Base-by-base conservation (phyloP, 2,888 invertebrate species). In the Cephus pulcher region DNA sequence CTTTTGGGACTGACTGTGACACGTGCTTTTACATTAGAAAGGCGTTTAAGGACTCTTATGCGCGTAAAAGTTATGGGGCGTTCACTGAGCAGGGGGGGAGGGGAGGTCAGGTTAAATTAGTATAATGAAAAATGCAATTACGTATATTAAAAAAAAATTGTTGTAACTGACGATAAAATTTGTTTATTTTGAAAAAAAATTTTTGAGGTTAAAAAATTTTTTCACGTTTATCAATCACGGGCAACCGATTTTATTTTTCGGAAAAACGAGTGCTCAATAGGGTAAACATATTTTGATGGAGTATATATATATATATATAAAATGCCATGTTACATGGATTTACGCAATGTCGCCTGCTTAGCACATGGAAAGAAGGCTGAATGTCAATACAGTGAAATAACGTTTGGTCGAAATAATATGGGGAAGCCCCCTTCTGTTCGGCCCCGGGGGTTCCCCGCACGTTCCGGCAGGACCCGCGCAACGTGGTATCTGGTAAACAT, bases 401-500 rank as follows among this genome's bases (percentile, higher is more conserved):
- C 56, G 56, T 56, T 56, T 56, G 56, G 56, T 23, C 23, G 23
- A 56, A 23, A 77, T 73, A 79, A 76, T 75, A 73, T 74, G 81
- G 81, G 79, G 76, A 80, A 79, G 77, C 79, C 80, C 73, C 75
- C 73, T 76, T 73, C 76, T 23, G 74, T n/a, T 56, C 68, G 37
- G 76, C 77, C 74, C 75, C 76, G 82, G 80, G 71, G 79, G 80
- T 73, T 73, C 82, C 82, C 78, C 73, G 73, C 75, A 15, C 56
- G 56, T 56, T 56, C 56, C 56, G 4, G n/a, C 34, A 40, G 78
- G 75, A 37, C 32, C 35, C 35, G 74, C 69, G 23, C 56, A 77
- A 76, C 81, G 81, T 80, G 82, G 84, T 89, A 88, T 90, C 89
- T 90, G 89, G 84, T 84, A 86, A 89, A 81, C 90, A 90, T 90